Conservation (phyloP, 2,113 vertebrate species). For the Anarrhichthys ocellatus region DNA sequence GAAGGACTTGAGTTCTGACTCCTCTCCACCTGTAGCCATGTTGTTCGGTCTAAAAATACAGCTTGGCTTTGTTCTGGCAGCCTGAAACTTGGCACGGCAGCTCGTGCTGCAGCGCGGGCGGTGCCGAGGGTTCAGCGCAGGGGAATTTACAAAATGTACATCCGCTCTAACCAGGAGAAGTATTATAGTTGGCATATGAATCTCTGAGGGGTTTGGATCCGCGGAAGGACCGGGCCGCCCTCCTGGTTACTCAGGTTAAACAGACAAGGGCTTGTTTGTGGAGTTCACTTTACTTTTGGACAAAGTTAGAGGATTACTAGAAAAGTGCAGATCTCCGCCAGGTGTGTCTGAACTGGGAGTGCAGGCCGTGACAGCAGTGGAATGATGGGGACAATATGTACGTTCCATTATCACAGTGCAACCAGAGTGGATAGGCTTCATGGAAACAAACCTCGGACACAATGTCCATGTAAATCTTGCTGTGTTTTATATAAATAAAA, state of each 20-base stretch:
- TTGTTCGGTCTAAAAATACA: conserved; percentile 71
- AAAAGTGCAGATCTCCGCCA: background rate
- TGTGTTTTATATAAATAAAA: background rate
- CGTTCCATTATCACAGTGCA: background rate
- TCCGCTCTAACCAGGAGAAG: conserved; percentile 44
- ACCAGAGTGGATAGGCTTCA: background rate
- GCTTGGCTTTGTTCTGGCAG: conserved; percentile 65
- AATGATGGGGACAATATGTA: background rate
- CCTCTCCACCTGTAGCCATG: conserved; percentile 76
- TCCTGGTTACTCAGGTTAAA: conserved; percentile 22
- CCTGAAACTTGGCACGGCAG: conserved; percentile 68
- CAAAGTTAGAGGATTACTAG: background rate
- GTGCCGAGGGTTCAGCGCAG: conserved; percentile 53
- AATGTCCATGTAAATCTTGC: background rate
- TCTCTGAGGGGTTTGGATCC: conserved; percentile 38
- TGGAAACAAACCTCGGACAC: background rate
- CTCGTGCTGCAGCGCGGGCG: conserved; percentile 43
- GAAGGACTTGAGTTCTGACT: conserved; percentile 70
- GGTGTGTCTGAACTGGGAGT: background rate
- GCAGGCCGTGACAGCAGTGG: background rate
- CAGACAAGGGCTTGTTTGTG: background rate
- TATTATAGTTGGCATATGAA: background rate
- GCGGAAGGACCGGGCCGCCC: conserved; percentile 10
- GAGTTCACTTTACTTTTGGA: background rate
- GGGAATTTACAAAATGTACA: conserved; percentile 52